Evolutionary conservation across 2,113 vertebrate species (phyloP).

Genomic region (cattle (Bos taurus)): ARS-UCD2.0 NC_037328.1:135122001-135122500

Average conservation of each 20-base stretch:
- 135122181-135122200: not conserved
- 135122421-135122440: not conserved
- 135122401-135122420: not conserved
- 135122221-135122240: too few relatives aligned
- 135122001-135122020: not conserved
- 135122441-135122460: not conserved
- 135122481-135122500: not conserved
- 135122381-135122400: not conserved
- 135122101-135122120: not conserved
- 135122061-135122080: not conserved
- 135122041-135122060: not conserved
- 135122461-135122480: not conserved
- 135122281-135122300: not conserved
- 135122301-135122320: not conserved
- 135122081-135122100: conserved; percentile 43
- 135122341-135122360: not conserved
- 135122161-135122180: not conserved
- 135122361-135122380: not conserved
- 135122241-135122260: too few relatives aligned
- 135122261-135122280: not conserved
- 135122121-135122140: not conserved
- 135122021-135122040: not conserved
- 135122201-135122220: too few relatives aligned
- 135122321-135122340: not conserved
- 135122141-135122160: not conserved